Conservation (phyloP, 1,140 invertebrate species). For the Rhyzopertha dominica region DNA sequence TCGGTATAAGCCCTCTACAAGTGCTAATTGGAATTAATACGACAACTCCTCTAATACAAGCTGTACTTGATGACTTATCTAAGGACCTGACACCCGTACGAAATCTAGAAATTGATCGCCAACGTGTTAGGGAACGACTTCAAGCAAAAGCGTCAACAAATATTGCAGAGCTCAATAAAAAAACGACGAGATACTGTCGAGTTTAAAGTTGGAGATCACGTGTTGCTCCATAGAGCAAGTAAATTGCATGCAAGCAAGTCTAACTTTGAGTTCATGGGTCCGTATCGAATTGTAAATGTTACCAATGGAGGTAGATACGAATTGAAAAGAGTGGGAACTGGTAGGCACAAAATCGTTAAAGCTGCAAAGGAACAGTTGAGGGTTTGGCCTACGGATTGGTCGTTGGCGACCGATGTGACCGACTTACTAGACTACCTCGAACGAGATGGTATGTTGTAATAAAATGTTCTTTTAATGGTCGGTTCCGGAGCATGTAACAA, state of each 20-base stretch:
- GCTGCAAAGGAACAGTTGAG: constrained; percentile 12
- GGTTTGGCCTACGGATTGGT: no score
- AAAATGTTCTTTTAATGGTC: no score
- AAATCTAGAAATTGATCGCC: constrained; percentile 8
- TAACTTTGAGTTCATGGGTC: no score
- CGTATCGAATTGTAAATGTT: constrained; percentile 5
- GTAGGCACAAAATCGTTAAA: constrained; percentile 4
- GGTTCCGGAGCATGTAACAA: no score
- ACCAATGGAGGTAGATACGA: not conserved
- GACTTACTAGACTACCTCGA: no score
- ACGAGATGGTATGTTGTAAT: no score
- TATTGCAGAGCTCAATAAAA: not conserved
- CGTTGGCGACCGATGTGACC: no score
- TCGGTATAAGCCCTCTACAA: constrained; percentile 10
- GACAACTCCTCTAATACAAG: constrained; percentile 10
- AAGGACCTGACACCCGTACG: constrained; percentile 8
- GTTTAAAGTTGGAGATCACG: constrained; percentile 7
- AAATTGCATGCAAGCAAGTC: constrained; percentile 9
- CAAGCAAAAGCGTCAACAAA: not conserved
- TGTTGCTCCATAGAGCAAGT: no score
- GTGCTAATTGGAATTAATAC: constrained; percentile 10
- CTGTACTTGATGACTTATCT: no score
- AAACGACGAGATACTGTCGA: constrained; percentile 9
- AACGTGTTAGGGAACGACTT: constrained; percentile 10
- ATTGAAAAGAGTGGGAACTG: constrained; percentile 5